These are phyloP conservation scores for Oenanthe melanoleuca DNA, from an alignment of 2,113 vertebrate species.

Conservation along the genomic window DNA sequence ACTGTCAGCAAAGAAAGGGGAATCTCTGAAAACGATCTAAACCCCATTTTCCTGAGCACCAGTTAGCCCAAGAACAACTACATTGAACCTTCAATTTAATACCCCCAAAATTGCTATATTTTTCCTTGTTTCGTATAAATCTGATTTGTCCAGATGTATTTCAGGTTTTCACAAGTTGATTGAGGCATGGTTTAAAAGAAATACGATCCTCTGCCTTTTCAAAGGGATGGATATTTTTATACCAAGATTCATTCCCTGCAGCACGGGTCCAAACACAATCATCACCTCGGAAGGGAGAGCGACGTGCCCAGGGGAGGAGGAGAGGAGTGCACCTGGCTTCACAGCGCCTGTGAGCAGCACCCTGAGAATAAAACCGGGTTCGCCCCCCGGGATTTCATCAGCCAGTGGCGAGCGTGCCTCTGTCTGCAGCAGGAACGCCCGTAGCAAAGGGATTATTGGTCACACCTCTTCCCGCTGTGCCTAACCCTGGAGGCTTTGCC, in stretches of 20 bases:
- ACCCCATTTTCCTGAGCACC: background rate
- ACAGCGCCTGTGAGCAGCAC: background rate
- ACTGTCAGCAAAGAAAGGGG: background rate
- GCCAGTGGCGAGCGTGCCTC: background rate
- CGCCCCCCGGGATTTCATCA: background rate
- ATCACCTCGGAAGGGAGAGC: background rate
- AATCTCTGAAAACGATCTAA: background rate
- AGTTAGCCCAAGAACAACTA: background rate
- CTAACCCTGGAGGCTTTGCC: constrained; percentile 45
- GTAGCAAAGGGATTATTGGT: background rate
- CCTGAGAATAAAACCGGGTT: background rate
- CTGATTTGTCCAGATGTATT: background rate
- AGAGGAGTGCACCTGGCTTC: background rate
- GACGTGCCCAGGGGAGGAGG: background rate
- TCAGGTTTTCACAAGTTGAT: background rate
- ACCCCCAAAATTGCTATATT: background rate
- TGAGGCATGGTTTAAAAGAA: background rate
- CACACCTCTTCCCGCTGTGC: constrained; percentile 1
- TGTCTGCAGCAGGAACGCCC: background rate
- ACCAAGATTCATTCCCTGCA: background rate
- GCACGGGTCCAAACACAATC: background rate
- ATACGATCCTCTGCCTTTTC: background rate
- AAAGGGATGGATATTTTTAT: background rate
- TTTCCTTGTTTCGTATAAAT: constrained; percentile 14
- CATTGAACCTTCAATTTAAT: background rate